Evolutionary conservation across 2,797 vertebrate genomes (phyloP), one percentile per base, ranked within the genome.

Genomic region (Eulemur albifrons): DNA sequence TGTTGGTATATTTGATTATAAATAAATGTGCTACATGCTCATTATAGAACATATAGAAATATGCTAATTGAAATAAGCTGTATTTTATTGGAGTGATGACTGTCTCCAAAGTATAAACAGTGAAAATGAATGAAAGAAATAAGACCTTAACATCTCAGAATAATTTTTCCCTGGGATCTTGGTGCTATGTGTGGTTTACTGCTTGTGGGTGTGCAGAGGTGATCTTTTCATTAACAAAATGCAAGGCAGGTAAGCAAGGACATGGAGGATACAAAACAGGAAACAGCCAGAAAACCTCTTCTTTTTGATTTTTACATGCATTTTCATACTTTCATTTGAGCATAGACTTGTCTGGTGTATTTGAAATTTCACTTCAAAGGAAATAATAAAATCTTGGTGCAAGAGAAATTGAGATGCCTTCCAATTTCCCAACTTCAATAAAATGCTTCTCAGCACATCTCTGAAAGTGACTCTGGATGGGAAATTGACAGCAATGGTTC

Each of bases 361-460:
- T 97, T 97, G 96, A 98, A 96, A 97, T 93, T 93, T 91, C 91
- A 94, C 96, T 98, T 98, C 97, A 98, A 97, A 97, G 94, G 87
- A 95, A 96, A 97, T 97, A 94, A 91, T 97, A 97, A 97, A 96
- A 97, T 94, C 93, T 72, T 69, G 83, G 95, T 96, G 91, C 96
- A 95, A 94, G 69, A 97, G 96, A 96, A 98, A 96, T 97, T 96
- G 97, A 98, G 96, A 96, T 67, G 94, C 93, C 97, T 96, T 97
- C 91, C 93, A 96, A 95, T 98, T 96, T 98, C 93, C 93, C 70
- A 73, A 81, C 95, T 97, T 98, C 95, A 97, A 97, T 97, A 97
- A 98, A 98, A 92, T 75, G 94, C 94, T 95, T 86, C 83, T 84
- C 20, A 1, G 65, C 8, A 4, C 20, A 0, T 89, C 93, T 93